Base-by-base conservation (phyloP, 2,888 invertebrate species). In the Erebia epiphron region DNA sequence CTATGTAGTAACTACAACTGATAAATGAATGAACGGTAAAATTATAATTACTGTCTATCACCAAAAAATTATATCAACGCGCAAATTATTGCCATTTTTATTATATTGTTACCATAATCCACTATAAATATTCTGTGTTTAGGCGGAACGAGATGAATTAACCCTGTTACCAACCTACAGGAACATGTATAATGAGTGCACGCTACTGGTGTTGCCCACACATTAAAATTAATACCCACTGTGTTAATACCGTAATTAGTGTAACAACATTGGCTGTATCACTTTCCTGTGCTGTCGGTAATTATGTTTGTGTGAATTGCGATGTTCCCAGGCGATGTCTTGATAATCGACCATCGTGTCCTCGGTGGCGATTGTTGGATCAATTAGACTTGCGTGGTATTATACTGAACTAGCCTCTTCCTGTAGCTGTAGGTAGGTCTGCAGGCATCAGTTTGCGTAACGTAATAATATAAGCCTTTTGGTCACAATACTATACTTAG, bases 251-350 rank as follows among this genome's bases (percentile, higher is more conserved):
- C 61, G 66, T 72, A 69, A 72, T 72, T 66, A 72, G 49, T 61
- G 58, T 68, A 67, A 58, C 66, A 62, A 57, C 49, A 61, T 71
- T 56, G 60, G 62, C 65, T 50, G 71, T 69, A 72, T 62, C 56
- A 62, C 68, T 72, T 72, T 66, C 62, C 71, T 72, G 71, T 66
- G 52, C 26, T 52, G 68, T 57, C 46, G 57, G 68, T 69, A 73
- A 75, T 73, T 75, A 71, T 60, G 54, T 64, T 73, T 71, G 72
- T 76, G 76, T 75, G 76, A 76, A 75, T 68, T 49, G 56, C 71
- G 71, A 74, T 73, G 71, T 79, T 78, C 78, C 74, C 79, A 78
- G 75, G 67, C 69, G 75, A 73, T 70, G 54, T 35, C 66, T 64
- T 64, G 65, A 72, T 75, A 73, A 70, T 73, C 72, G 70, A 8